Base-by-base conservation (phyloP, 53 echinoderm and acorn worm species). In the Echinometra lucunter region DNA sequence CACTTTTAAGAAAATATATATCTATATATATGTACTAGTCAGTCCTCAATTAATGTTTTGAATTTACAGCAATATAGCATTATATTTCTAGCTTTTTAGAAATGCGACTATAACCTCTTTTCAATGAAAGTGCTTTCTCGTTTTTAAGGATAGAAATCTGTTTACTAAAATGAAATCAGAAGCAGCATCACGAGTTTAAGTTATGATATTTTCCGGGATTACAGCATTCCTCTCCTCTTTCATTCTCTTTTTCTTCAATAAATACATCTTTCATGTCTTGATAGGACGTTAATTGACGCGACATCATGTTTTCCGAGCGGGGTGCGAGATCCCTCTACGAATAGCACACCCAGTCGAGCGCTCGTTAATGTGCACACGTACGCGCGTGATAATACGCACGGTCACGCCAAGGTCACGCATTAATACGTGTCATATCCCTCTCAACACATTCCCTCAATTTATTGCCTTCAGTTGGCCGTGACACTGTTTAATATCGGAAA, bases 301-400 rank as follows among this genome's bases (percentile, higher is more conserved):
- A 85, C 85, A 49, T 45, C n/a, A 49, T 28, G 45, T 47, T 27
- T 49, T 15, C 21, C 85, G 85, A 53, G 60, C 37, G 40, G 90
- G 89, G 63, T 58, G 63, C 58, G 63, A 90, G 37, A 60, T 60
- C 60, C 37, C 63, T 37, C 40, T 58, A 45, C 19, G 90, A 37
- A 6, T 21, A 37, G 90, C 53, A 63, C 21, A 60, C 63, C 63
- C 94, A 94, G n/a, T 66, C 83, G 85, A 66, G 94, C 94, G 94
- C 94, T 66, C 63, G 63, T 37, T 94, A 83, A 94, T 94, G 44
- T 32, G 94, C 85, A 83, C 94, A 94, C 94, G 66, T 94, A 85
- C 94, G 85, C 94, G 94, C 94, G 94, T 94, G 63, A 94, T 83
- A 94, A 83, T 83, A 82, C 58, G 85, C 85, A 94, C 94, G 45